A percentile compares a stretch with the other conserved stretches of the same genome.
phyloP scores from a whole-genome alignment of 2,113 vertebrate species.

The Pituophis catenifer region DNA sequence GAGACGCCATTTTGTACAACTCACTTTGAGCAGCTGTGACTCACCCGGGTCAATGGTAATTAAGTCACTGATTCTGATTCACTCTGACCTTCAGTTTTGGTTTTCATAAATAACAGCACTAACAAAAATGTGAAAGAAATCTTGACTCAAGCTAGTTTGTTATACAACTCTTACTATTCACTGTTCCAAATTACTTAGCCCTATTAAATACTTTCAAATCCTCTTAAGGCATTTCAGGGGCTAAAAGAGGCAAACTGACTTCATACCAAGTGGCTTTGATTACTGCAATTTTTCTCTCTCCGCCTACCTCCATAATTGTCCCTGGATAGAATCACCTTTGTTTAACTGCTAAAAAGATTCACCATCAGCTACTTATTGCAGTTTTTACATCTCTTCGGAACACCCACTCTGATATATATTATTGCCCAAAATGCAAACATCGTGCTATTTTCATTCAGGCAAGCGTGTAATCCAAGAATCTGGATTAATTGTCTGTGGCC shows the following conservation, averaged over 20 bases:
- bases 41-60: not conserved
- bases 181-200: not conserved
- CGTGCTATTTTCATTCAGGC: not conserved
- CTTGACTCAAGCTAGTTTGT: not conserved
- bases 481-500: not conserved
- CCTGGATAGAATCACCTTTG: not conserved
- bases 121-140: not conserved
- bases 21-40: not conserved
- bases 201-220: conserved; percentile 5
- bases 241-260: not conserved
- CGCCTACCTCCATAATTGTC: not conserved
- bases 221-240: not conserved
- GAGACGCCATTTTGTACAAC: not conserved
- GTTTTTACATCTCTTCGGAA: not conserved
- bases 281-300: not conserved
- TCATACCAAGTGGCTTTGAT: not conserved
- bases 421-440: not conserved
- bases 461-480: not conserved
- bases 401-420: not conserved
- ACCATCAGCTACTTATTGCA: not conserved
- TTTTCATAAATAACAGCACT: not conserved
- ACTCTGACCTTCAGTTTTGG: not conserved
- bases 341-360: not conserved
- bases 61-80: not conserved
- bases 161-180: not conserved